Percentiles rank a stretch among this genome's conserved stretches.
Conservation (phyloP, 2,888 invertebrate genomes). For the Dryocosmus kuriphilus region DNA sequence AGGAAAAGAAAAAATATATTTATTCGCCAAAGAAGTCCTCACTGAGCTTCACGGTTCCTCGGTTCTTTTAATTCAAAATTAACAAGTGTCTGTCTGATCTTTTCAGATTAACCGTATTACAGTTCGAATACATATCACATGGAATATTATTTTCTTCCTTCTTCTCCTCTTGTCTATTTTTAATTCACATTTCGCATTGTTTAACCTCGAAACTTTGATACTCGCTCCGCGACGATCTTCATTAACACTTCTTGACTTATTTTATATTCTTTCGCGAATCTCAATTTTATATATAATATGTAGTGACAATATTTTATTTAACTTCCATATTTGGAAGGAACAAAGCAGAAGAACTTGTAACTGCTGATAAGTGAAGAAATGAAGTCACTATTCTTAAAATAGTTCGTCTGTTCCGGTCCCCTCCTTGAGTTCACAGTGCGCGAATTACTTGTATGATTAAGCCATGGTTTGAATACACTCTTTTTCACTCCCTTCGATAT, state of each 20-base stretch:
- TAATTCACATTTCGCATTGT: slow-evolving; percentile 23
- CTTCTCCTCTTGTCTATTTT: slow-evolving; percentile 18
- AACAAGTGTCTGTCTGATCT: neutral
- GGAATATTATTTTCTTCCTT: neutral
- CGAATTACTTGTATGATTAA: neutral
- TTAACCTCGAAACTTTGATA: neutral
- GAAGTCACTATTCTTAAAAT: neutral
- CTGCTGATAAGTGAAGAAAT: neutral
- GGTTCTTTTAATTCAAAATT: neutral
- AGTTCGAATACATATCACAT: slow-evolving; percentile 3
- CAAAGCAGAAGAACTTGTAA: neutral
- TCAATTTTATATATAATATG: no score
- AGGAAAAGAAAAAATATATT: neutral
- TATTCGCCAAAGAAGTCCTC: neutral
- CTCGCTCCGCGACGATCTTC: neutral
- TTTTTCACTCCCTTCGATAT: neutral
- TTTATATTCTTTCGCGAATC: neutral
- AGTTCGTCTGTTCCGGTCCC: neutral
- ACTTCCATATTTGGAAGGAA: neutral
- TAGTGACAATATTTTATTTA: neutral
- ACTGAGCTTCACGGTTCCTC: neutral
- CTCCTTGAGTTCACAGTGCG: neutral
- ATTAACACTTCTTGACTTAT: neutral
- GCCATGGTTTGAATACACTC: neutral
- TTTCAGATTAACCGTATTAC: neutral